phyloP scores from a whole-genome alignment of 2,113 vertebrate genomes.

The Macroglossus sobrinus region DNA sequence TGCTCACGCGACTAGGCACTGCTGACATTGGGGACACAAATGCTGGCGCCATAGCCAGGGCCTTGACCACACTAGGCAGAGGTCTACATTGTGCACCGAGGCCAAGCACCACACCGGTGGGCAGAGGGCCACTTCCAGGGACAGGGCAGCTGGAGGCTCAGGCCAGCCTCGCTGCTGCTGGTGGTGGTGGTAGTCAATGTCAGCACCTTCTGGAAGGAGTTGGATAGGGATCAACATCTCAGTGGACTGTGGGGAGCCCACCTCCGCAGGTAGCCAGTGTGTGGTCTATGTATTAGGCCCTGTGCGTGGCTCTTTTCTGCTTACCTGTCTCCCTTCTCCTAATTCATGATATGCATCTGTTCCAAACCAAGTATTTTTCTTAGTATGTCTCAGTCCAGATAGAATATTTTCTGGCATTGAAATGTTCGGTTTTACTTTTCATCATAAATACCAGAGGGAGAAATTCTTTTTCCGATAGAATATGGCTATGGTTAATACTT shows the following conservation, averaged over 20 bases:
- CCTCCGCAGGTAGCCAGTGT: slow-evolving; percentile 86
- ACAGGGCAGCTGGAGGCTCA: slow-evolving; percentile 80
- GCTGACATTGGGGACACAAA: slow-evolving; percentile 78
- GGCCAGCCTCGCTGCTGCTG: slow-evolving; percentile 28
- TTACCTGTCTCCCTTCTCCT: background rate
- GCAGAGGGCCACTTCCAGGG: background rate
- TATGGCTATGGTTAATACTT: background rate
- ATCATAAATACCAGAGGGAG: background rate
- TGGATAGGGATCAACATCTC: slow-evolving; percentile 88
- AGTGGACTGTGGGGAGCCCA: slow-evolving; percentile 88
- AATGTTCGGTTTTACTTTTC: background rate
- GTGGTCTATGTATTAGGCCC: slow-evolving; percentile 68
- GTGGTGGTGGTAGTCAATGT: slow-evolving; percentile 40
- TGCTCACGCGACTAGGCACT: slow-evolving; percentile 83
- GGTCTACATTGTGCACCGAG: slow-evolving; percentile 87
- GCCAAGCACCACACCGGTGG: slow-evolving; percentile 64
- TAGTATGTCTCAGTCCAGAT: background rate
- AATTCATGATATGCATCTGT: background rate
- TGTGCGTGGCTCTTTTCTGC: background rate
- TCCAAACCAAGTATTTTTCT: background rate
- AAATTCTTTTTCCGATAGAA: background rate
- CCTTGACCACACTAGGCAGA: slow-evolving; percentile 90
- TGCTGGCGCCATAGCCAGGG: accelerated
- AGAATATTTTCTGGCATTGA: background rate
- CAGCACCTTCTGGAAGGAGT: slow-evolving; percentile 88